phyloP scores from a whole-genome alignment of 2,113 vertebrate genomes.

The Pachyramphus minor region DNA sequence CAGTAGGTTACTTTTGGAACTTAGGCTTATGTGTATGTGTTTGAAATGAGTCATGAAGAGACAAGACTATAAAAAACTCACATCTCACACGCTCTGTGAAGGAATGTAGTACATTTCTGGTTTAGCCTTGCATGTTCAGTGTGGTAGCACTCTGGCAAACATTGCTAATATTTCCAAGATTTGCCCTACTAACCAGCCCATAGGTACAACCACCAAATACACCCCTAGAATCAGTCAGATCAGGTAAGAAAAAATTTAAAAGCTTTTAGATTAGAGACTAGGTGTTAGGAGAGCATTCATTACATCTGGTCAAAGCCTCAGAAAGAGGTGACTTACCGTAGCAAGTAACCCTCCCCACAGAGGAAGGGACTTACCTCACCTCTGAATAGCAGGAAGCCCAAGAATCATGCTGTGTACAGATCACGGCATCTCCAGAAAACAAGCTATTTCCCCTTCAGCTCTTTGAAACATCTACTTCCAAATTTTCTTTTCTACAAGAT shows the following conservation, averaged over 20 bases:
- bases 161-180: background rate
- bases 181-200: background rate
- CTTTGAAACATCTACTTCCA: background rate
- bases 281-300: background rate
- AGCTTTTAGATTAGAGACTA: background rate
- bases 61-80: background rate
- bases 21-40: background rate
- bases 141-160: background rate
- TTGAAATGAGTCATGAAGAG: background rate
- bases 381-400: background rate
- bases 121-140: background rate
- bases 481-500: background rate
- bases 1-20: constrained; percentile 4
- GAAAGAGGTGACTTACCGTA: background rate
- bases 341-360: background rate
- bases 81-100: background rate
- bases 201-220: background rate
- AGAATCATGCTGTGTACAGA: background rate
- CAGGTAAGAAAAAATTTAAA: background rate
- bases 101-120: background rate
- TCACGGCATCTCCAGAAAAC: background rate
- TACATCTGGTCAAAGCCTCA: background rate
- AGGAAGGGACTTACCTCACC: background rate
- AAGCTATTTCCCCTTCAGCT: background rate
- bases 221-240: background rate